These are phyloP conservation scores for Aethes cnicana DNA, from an alignment of 2,888 invertebrate species.

Conservation along the genomic window DNA sequence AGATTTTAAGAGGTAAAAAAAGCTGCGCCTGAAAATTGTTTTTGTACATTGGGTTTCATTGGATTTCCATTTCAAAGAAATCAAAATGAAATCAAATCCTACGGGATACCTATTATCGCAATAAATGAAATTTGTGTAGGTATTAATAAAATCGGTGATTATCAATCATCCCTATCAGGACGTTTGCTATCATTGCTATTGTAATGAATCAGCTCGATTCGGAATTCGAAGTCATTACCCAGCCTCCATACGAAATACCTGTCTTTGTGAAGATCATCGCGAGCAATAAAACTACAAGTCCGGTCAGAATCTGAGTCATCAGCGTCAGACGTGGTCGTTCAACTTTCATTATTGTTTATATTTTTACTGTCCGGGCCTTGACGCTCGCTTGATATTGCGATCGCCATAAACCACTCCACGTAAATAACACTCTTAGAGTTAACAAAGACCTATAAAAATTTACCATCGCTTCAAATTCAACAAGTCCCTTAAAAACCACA, in stretches of 20 bases:
- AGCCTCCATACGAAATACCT: slow-evolving; percentile 54
- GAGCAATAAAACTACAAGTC: slow-evolving; percentile 46
- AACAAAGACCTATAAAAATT: slow-evolving; percentile 13
- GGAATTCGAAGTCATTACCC: slow-evolving; percentile 34
- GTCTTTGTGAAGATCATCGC: slow-evolving; percentile 53
- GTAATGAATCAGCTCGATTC: slow-evolving; percentile 33
- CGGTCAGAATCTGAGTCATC: slow-evolving; percentile 72
- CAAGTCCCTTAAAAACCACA: slow-evolving; percentile 2
- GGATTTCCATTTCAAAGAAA: too few species aligned
- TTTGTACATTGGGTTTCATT: too few species aligned
- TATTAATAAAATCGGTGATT: neutral
- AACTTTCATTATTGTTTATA: slow-evolving; percentile 73
- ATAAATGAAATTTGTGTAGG: too few species aligned
- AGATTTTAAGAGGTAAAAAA: too few species aligned
- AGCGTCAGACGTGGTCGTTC: slow-evolving; percentile 64
- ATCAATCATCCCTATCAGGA: slow-evolving; percentile 16
- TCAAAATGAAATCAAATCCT: too few species aligned
- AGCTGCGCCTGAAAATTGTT: too few species aligned
- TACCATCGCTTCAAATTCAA: neutral
- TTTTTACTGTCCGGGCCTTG: slow-evolving; percentile 60
- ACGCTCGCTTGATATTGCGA: slow-evolving; percentile 48
- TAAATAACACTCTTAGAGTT: neutral
- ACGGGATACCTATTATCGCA: too few species aligned
- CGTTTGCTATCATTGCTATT: slow-evolving; percentile 22
- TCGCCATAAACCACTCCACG: slow-evolving; percentile 38